Conservation (phyloP, 1,140 invertebrate species). For the Euglossa dilemma region DNA sequence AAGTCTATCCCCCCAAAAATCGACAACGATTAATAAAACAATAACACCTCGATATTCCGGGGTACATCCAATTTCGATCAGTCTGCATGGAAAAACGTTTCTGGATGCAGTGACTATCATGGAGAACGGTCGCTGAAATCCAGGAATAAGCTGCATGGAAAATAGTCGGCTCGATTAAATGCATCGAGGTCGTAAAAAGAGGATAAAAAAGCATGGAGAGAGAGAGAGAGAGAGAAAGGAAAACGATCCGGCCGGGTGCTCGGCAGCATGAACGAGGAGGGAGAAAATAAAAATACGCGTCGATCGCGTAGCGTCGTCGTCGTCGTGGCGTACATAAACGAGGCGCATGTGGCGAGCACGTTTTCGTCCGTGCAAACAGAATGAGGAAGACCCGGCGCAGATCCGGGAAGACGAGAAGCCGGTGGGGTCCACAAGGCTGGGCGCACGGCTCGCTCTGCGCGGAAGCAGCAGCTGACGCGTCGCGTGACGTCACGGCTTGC, state of each 20-base stretch:
- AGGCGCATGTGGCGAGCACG: constrained; percentile 21
- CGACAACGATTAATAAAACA: too few species aligned
- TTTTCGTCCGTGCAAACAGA: constrained; percentile 50
- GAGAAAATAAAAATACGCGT: not conserved
- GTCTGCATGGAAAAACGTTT: too few species aligned
- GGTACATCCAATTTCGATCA: too few species aligned
- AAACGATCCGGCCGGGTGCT: not conserved
- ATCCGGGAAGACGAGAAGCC: constrained; percentile 53
- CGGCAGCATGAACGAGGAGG: not conserved
- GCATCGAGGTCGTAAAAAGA: not conserved
- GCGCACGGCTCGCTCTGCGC: constrained; percentile 57
- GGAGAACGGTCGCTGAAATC: not conserved
- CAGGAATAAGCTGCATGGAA: not conserved
- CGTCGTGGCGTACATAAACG: not conserved
- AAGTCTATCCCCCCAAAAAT: too few species aligned
- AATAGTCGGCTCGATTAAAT: not conserved
- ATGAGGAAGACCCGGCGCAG: constrained; percentile 44
- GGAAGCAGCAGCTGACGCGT: constrained; percentile 75
- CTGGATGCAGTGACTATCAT: too few species aligned
- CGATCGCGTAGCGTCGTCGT: not conserved
- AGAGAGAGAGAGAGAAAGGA: not conserved
- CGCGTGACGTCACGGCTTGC: constrained; percentile 75
- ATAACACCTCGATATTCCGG: too few species aligned
- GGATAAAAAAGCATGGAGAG: not conserved
- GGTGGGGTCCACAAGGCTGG: constrained; percentile 46